phyloP scores from a whole-genome alignment of 2,888 invertebrate species.

The Athetis lepigone region DNA sequence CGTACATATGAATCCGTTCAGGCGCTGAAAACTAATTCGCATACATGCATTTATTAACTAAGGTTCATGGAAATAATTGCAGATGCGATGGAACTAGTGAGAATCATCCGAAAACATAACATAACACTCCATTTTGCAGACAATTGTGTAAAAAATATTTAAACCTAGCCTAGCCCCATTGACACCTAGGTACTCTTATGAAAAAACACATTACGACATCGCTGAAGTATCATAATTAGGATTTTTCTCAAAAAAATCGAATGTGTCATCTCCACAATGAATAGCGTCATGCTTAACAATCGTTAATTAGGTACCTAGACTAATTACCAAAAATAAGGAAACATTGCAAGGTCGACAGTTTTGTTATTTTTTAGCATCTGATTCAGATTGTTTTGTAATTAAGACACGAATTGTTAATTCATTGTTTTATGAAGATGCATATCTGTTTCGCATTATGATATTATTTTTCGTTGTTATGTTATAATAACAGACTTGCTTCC shows the following conservation, averaged over 20 bases:
- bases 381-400: conserved; percentile 38
- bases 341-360: conserved; percentile 67
- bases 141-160: too few species aligned
- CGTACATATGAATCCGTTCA: too few species aligned
- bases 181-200: not conserved
- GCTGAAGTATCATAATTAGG: not conserved
- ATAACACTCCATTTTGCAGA: too few species aligned
- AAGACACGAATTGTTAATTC: conserved; percentile 28
- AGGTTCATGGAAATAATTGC: too few species aligned
- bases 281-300: conserved; percentile 49
- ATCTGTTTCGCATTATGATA: conserved; percentile 61
- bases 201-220: not conserved
- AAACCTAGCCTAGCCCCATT: not conserved
- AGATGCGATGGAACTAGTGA: too few species aligned
- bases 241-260: conserved; percentile 31
- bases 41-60: too few species aligned
- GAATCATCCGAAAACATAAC: too few species aligned
- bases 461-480: conserved; percentile 43
- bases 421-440: conserved; percentile 54
- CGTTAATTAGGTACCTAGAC: conserved; percentile 56
- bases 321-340: conserved; percentile 69
- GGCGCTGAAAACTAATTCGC: too few species aligned
- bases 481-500: conserved; percentile 39
- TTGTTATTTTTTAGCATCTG: conserved; percentile 57
- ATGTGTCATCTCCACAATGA: conserved; percentile 53